phyloP scores from a whole-genome alignment of 2,113 vertebrate genomes.

The Arizona elegans region DNA sequence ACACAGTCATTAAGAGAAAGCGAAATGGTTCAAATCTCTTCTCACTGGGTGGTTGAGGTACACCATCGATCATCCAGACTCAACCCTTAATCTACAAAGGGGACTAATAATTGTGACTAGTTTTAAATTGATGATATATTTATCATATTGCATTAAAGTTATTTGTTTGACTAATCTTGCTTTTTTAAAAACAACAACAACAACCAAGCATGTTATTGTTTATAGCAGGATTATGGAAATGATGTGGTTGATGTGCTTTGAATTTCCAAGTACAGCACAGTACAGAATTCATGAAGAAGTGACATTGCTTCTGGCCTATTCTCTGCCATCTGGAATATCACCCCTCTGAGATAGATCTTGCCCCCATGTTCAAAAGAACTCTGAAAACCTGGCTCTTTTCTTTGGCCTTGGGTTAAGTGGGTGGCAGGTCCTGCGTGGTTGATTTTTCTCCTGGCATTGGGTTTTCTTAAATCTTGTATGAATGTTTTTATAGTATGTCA shows the following conservation, averaged over 20 bases:
- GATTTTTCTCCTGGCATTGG: neutral
- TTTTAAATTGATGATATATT: neutral
- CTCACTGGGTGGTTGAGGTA: neutral
- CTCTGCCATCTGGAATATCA: neutral
- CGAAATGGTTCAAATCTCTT: neutral
- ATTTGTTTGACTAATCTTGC: neutral
- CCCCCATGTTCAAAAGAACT: neutral
- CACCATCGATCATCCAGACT: neutral
- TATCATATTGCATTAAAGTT: neutral
- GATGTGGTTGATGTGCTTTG: neutral
- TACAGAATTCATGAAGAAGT: neutral
- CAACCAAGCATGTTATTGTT: neutral
- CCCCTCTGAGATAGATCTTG: neutral
- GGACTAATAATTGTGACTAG: neutral
- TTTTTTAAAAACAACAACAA: neutral
- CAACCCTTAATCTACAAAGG: neutral
- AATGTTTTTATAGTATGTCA: neutral
- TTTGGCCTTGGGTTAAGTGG: neutral
- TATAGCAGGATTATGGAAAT: neutral
- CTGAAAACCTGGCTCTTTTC: neutral
- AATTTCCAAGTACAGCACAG: neutral
- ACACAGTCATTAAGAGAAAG: neutral
- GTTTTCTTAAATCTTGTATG: neutral
- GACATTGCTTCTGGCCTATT: neutral
- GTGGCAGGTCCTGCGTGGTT: neutral